Percentiles rank a stretch among this genome's conserved stretches.
Evolutionary conservation across 2,113 vertebrate genomes (phyloP).

Genomic region (Eubucco bourcierii): DNA sequence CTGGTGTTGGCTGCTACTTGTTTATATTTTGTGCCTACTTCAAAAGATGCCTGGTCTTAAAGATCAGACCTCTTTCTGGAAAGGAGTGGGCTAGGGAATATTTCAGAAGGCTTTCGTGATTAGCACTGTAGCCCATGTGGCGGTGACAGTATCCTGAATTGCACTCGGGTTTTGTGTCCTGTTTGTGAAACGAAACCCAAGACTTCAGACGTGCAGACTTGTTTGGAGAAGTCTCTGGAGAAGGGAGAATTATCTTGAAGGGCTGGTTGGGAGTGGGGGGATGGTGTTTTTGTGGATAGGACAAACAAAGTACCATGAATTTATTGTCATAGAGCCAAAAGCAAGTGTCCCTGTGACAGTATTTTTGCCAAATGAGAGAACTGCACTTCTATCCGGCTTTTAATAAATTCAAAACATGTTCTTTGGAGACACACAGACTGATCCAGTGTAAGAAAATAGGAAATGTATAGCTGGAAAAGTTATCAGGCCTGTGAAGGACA

Average conservation of each 20-base stretch:
- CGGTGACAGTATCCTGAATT: slow-evolving; percentile 83
- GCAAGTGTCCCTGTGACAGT: slow-evolving; percentile 3
- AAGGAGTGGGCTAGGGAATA: slow-evolving; percentile 87
- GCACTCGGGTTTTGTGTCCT: slow-evolving; percentile 83
- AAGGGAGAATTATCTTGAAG: slow-evolving; percentile 51
- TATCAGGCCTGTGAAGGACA: slow-evolving; percentile 30
- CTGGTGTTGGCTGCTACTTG: slow-evolving; percentile 82
- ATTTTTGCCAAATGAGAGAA: slow-evolving; percentile 46
- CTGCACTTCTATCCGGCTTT: slow-evolving; percentile 8
- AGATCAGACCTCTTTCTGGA: slow-evolving; percentile 85
- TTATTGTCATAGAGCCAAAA: slow-evolving; percentile 23
- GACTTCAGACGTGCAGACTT: slow-evolving; percentile 41
- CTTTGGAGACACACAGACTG: slow-evolving; percentile 30
- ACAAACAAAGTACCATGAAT: slow-evolving; percentile 25
- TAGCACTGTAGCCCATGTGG: slow-evolving; percentile 81
- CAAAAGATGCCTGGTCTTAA: slow-evolving; percentile 87
- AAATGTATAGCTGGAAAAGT: slow-evolving; percentile 2
- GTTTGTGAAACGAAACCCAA: slow-evolving; percentile 86
- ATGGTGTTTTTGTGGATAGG: slow-evolving; percentile 36
- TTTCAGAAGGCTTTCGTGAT: slow-evolving; percentile 90
- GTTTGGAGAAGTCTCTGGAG: slow-evolving; percentile 61
- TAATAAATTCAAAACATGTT: slow-evolving; percentile 50
- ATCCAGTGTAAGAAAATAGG: slow-evolving; percentile 17
- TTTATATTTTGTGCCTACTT: slow-evolving; percentile 89
- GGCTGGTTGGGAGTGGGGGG: slow-evolving; percentile 12